These are phyloP conservation scores for Antheraea assamensis DNA, from an alignment of 2,888 invertebrate species.

Conservation along the genomic window DNA sequence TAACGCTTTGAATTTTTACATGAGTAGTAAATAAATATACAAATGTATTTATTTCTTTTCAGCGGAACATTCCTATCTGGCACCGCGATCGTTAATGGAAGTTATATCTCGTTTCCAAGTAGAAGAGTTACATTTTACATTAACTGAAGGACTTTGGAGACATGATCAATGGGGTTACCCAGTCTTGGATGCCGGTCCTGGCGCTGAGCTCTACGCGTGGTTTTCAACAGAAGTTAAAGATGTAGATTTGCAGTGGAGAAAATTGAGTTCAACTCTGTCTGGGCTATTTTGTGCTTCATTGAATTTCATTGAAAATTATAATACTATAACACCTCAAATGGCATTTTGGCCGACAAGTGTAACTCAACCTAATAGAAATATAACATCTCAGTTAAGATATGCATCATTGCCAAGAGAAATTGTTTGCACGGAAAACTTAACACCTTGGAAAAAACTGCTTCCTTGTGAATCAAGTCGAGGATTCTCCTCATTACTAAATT, in stretches of 20 bases:
- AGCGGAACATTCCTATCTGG: constrained; percentile 93
- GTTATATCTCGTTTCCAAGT: constrained; percentile 92
- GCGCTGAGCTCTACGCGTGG: constrained; percentile 97
- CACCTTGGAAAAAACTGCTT: constrained; percentile 98
- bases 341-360: constrained; percentile 90
- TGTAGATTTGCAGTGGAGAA: constrained; percentile 93
- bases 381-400: constrained; percentile 86
- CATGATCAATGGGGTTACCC: constrained; percentile 98
- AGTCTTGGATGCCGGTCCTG: constrained; percentile 93
- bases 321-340: constrained; percentile 92
- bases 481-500: constrained; percentile 92
- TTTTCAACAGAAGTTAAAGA: constrained; percentile 86
- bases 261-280: constrained; percentile 94
- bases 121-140: constrained; percentile 93
- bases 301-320: constrained; percentile 94
- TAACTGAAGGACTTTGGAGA: constrained; percentile 97
- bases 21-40: neutral
- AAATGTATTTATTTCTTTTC: constrained; percentile 40
- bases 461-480: constrained; percentile 97
- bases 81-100: constrained; percentile 95
- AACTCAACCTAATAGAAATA: constrained; percentile 68
- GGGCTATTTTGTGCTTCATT: constrained; percentile 98
- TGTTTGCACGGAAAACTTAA: constrained; percentile 99
- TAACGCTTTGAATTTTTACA: neutral
- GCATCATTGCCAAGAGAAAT: constrained; percentile 97